Evolutionary conservation across 2,797 vertebrate species (phyloP).

Genomic region (Cyclura pinguis): DNA sequence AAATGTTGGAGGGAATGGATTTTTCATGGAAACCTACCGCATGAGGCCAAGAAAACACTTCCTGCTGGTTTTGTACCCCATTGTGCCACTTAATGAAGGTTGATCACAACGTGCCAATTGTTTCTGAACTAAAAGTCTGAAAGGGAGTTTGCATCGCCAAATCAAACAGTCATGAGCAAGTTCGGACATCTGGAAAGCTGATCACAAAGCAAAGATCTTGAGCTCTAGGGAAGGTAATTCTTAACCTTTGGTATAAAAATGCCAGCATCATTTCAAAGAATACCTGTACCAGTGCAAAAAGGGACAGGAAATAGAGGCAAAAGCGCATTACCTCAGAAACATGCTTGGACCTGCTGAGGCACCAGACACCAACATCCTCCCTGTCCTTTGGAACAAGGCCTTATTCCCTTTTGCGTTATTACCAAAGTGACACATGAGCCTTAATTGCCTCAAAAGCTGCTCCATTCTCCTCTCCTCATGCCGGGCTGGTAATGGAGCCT

Average conservation of each 20-base stretch:
- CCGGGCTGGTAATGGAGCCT: constrained; percentile 44
- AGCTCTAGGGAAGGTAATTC: constrained; percentile 33
- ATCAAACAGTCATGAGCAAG: constrained; percentile 1
- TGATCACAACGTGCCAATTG: constrained; percentile 34
- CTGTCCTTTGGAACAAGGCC: fast-evolving
- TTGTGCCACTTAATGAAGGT: constrained; percentile 18
- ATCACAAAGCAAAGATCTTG: neutral
- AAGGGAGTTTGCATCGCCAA: neutral
- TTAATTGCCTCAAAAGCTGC: constrained; percentile 23
- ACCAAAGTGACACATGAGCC: constrained; percentile 45
- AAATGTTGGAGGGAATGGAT: too few species aligned
- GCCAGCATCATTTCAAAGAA: constrained; percentile 28
- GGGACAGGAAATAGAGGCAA: constrained; percentile 8
- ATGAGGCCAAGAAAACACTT: constrained; percentile 6
- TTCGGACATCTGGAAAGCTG: constrained; percentile 41
- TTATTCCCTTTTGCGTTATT: neutral
- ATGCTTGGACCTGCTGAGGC: neutral
- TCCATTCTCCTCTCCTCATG: neutral
- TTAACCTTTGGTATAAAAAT: constrained; percentile 32
- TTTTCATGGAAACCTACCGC: neutral
- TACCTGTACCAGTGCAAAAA: fast-evolving
- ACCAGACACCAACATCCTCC: constrained; percentile 22
- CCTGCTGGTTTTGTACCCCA: constrained; percentile 1
- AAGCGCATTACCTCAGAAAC: constrained; percentile 30
- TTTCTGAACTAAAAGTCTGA: constrained; percentile 6